Evolutionary conservation across 2,113 vertebrate species (phyloP).

Genomic region (Mus musculus): GRCm39 chr13:47790501-47791000

Average conservation of each 20-base stretch:
- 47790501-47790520: not conserved
- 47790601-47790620: not conserved
- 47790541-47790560: not conserved
- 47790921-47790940: not conserved
- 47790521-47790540: not conserved
- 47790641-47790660: not conserved
- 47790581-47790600: not conserved
- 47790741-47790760: not conserved
- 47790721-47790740: not conserved
- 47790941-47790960: not conserved
- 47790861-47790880: not conserved
- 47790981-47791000: not conserved
- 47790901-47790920: not conserved
- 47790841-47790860: not conserved
- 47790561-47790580: not conserved
- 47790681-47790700: accelerated
- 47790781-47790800: not conserved
- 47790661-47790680: not conserved
- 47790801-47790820: not conserved
- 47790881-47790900: not conserved
- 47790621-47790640: not conserved
- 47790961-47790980: conserved; percentile 9
- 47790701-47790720: not conserved
- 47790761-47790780: not conserved
- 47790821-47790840: not conserved